Conservation (phyloP, 1,140 invertebrate genomes). For the Drosophila pseudoobscura region DNA sequence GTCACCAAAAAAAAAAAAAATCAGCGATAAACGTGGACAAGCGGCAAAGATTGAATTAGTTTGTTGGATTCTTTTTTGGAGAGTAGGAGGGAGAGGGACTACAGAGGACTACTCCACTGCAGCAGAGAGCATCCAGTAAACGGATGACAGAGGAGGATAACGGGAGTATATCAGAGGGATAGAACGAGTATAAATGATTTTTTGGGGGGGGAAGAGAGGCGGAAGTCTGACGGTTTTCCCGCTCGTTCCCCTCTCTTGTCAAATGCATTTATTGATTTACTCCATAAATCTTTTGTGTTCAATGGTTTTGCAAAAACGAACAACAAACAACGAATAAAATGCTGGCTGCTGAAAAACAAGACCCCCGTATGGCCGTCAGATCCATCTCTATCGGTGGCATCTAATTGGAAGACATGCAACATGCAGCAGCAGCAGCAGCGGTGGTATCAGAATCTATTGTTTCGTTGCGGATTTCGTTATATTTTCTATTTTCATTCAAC, state of each 20-base stretch:
- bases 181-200: neutral
- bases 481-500: constrained; percentile 4
- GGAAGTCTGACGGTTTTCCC: constrained; percentile 3
- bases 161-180: neutral
- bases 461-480: constrained; percentile 1
- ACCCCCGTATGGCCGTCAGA: constrained; percentile 35
- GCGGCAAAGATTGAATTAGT: constrained; percentile 76
- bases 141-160: neutral
- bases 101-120: constrained; percentile 10
- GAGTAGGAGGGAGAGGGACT: constrained; percentile 13
- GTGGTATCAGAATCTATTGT: neutral
- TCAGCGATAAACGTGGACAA: constrained; percentile 71
- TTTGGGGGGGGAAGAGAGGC: constrained; percentile 23
- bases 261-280: constrained; percentile 66
- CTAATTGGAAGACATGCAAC: constrained; percentile 28
- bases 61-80: constrained; percentile 57
- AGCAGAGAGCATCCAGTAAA: neutral
- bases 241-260: constrained; percentile 45
- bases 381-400: constrained; percentile 23
- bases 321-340: neutral
- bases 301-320: constrained; percentile 12
- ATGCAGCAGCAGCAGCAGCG: no score
- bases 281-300: constrained; percentile 73
- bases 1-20: constrained; percentile 12
- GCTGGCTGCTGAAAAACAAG: neutral